Evolutionary conservation across 2,888 invertebrate species (phyloP).

Genomic region (Leucania comma): DNA sequence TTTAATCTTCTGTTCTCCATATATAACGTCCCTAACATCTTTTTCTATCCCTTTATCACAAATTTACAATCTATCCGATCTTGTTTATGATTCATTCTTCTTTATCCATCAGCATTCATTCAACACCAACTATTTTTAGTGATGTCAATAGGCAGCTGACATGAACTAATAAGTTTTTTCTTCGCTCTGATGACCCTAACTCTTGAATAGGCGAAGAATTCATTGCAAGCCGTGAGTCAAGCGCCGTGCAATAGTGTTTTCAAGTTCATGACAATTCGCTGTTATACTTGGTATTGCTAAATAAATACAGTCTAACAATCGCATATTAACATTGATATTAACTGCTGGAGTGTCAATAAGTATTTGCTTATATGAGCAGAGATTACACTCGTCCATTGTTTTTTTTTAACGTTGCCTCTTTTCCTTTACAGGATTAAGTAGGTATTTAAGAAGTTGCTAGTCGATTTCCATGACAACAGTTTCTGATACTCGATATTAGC

Average conservation of each 20-base stretch:
- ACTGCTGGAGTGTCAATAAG: constrained; percentile 31
- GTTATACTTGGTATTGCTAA: constrained; percentile 13
- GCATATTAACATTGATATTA: constrained; percentile 55
- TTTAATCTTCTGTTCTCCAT: neutral
- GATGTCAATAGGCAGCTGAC: neutral
- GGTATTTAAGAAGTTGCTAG: neutral
- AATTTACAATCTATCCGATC: neutral
- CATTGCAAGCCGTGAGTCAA: constrained; percentile 25
- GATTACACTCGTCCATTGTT: constrained; percentile 45
- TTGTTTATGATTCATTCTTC: neutral
- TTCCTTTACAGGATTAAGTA: constrained; percentile 29
- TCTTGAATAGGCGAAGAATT: constrained; percentile 17
- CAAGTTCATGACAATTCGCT: constrained; percentile 39
- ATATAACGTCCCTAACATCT: too few relatives aligned
- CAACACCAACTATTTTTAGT: too few relatives aligned
- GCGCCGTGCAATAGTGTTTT: neutral
- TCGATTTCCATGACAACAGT: neutral
- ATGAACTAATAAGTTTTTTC: too few relatives aligned
- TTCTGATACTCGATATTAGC: neutral
- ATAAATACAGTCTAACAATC: constrained; percentile 49
- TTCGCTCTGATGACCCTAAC: constrained; percentile 13
- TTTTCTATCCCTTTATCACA: neutral
- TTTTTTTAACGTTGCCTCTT: neutral
- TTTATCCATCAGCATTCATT: neutral
- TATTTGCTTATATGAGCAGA: constrained; percentile 29